Percentiles rank a stretch among this genome's conserved stretches.
Evolutionary conservation across 2,113 vertebrate genomes (phyloP).

Genomic region (Chaetura pelagica): DNA sequence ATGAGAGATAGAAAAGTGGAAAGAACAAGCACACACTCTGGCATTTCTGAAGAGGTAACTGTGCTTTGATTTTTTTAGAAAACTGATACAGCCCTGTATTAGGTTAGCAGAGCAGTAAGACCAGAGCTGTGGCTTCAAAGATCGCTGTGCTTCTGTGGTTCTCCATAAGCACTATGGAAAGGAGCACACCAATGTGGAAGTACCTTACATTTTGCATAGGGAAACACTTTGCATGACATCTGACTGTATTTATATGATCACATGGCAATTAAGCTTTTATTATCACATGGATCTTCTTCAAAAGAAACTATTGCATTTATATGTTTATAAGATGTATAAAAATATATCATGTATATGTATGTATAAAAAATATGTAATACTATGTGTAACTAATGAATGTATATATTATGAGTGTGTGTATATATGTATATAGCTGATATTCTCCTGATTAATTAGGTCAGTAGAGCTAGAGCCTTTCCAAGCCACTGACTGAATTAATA

Average conservation of each 20-base stretch:
- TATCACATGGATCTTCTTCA: background rate
- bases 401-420: background rate
- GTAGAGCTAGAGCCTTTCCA: background rate
- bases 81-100: background rate
- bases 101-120: background rate
- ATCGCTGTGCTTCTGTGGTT: accelerated
- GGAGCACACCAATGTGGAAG: background rate
- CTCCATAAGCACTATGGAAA: background rate
- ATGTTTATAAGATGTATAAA: background rate
- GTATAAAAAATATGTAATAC: background rate
- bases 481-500: slow-evolving; percentile 1
- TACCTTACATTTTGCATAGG: background rate
- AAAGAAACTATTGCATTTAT: background rate
- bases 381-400: background rate
- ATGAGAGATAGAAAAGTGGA: background rate
- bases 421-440: background rate
- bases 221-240: background rate
- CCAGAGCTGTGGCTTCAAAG: background rate
- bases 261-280: background rate
- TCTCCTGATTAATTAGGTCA: background rate
- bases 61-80: background rate
- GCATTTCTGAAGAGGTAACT: background rate
- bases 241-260: background rate
- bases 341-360: background rate
- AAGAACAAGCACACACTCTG: background rate